phyloP scores from a whole-genome alignment of 2,797 vertebrate genomes.

The Takifugu ocellatus region DNA sequence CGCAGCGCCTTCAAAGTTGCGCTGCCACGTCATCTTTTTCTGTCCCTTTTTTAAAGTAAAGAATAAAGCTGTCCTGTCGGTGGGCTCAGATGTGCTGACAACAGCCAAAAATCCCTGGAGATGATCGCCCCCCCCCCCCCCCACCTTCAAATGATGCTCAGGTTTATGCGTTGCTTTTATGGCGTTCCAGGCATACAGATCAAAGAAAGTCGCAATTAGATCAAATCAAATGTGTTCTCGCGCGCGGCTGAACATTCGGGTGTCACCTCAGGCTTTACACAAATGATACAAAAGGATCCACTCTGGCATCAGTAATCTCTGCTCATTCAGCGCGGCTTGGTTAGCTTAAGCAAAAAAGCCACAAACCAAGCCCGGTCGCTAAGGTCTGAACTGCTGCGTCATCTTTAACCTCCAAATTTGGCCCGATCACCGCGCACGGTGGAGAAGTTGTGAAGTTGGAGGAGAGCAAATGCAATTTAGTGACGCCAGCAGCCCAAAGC shows the following conservation, averaged over 20 bases:
- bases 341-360: too few relatives aligned
- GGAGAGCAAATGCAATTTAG: slow-evolving; percentile 60
- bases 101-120: slow-evolving; percentile 4
- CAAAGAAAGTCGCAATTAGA: neutral
- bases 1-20: neutral
- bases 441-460: slow-evolving; percentile 15
- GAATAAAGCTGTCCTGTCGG: slow-evolving; percentile 1
- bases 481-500: slow-evolving; percentile 46
- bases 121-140: neutral
- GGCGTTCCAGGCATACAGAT: neutral
- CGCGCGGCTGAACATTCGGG: too few relatives aligned
- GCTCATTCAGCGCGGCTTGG: too few relatives aligned
- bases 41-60: slow-evolving; percentile 11
- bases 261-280: too few relatives aligned
- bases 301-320: too few relatives aligned
- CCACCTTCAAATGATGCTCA: neutral
- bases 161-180: neutral
- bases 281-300: too few relatives aligned
- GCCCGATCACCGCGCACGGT: neutral
- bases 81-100: neutral
- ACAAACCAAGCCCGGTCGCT: too few relatives aligned
- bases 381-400: too few relatives aligned
- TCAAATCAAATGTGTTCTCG: slow-evolving; percentile 5
- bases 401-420: neutral
- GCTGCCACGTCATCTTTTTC: slow-evolving; percentile 7